phyloP scores from a whole-genome alignment of 2,888 invertebrate genomes.

The Euzophera pinguis region DNA sequence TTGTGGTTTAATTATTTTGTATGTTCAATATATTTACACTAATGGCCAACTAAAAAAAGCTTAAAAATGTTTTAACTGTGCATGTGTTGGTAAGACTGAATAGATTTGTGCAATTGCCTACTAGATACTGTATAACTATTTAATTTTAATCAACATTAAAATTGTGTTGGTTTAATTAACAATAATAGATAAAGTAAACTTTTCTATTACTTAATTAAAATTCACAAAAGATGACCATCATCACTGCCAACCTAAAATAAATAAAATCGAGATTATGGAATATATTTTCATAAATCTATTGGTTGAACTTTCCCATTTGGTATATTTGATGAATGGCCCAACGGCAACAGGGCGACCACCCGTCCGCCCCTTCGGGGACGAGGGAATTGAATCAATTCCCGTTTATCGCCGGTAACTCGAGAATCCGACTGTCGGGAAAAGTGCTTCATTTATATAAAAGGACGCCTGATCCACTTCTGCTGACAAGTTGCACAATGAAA shows the following conservation, averaged over 20 bases:
- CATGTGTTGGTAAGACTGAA: too few species aligned
- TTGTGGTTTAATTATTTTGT: too few species aligned
- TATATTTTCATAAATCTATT: constrained; percentile 4
- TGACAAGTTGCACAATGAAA: constrained; percentile 18
- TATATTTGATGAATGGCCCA: constrained; percentile 9
- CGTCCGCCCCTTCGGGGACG: constrained; percentile 34
- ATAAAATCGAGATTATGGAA: not conserved
- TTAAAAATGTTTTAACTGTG: too few species aligned
- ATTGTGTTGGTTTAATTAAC: too few species aligned
- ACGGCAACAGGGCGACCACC: constrained; percentile 28
- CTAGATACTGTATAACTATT: too few species aligned
- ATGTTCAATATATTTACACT: too few species aligned
- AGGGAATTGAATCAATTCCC: constrained; percentile 73
- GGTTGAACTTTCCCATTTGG: not conserved
- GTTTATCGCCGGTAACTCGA: constrained; percentile 46
- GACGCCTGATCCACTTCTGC: constrained; percentile 8
- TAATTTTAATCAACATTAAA: too few species aligned
- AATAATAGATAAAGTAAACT: too few species aligned
- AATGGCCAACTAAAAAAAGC: too few species aligned
- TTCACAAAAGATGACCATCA: not conserved
- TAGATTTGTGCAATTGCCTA: too few species aligned
- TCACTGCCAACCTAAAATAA: not conserved
- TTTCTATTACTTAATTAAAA: too few species aligned
- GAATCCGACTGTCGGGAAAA: constrained; percentile 47
- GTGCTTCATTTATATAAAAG: constrained; percentile 33